Evolutionary conservation across 2,888 invertebrate species (phyloP), one percentile per base, ranked within the genome.

Genomic region (Melinopterus prodromus): DNA sequence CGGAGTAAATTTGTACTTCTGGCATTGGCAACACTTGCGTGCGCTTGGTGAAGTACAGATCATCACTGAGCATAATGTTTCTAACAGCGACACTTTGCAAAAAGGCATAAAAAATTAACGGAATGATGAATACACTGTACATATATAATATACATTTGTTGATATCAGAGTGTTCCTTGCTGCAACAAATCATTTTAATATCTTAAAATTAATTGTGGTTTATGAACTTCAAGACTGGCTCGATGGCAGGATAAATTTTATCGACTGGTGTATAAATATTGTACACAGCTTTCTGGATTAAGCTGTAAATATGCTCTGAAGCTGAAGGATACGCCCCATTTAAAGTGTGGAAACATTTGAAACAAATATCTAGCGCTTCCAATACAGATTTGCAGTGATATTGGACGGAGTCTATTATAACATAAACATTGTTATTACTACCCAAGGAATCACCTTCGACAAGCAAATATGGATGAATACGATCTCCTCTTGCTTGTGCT

Each of bases 281-380:
- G 35, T 77, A 77, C 5, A 77, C 37, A 9, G 70, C 69, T 69
- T 77, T 70, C 12, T 77, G 77, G 70, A 77, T 35, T 6, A 70
- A 16, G 9, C 16, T 70, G 26, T 70, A 77, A 70, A 77, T 77
- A 36, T 77, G 77, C n/a, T 77, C 77, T 7, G 77, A 16, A 6
- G 69, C 70, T 12, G 77, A 36, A 6, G 71, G 71, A 36, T 77
- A 77, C 6, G 14, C 35, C 26, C 70, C 71, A 77, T 77, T 77
- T n/a, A 77, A 36, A 16, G 70, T 77, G 35, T 77, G 77, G 15
- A 70, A 77, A 35, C 77, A 36, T 71, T 77, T 77, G 36, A 77
- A 77, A 16, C 77, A 77, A 6, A 77, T 35, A 70, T 77, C 77
- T 6, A 77, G 14, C 6, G 77, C 77, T 26, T 35, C 16, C 16